Evolutionary conservation across 1,140 invertebrate genomes (phyloP).

Genomic region (Penaeus japonicus): DNA sequence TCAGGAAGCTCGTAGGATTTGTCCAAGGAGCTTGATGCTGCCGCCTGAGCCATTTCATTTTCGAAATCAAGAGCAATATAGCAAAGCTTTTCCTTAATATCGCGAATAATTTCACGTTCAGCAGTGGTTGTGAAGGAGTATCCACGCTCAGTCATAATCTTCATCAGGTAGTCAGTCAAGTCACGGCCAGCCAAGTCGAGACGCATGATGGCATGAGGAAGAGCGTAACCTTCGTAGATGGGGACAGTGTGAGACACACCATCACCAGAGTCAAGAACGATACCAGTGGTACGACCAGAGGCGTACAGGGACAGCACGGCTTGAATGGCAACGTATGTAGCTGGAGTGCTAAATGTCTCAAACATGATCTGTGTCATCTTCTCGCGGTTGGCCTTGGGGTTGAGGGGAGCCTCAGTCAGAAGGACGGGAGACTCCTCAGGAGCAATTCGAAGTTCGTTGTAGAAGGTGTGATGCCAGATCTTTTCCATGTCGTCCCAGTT

Average conservation of each 20-base stretch:
- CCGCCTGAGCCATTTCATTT: too few relatives aligned
- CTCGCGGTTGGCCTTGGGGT: slow-evolving; percentile 86
- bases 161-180: slow-evolving; percentile 89
- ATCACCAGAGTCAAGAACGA: slow-evolving; percentile 90
- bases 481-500: slow-evolving; percentile 99
- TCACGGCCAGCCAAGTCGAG: slow-evolving; percentile 88
- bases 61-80: slow-evolving; percentile 75
- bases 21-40: too few relatives aligned
- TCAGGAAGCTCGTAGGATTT: too few relatives aligned
- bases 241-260: slow-evolving; percentile 94
- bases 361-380: slow-evolving; percentile 71
- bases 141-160: slow-evolving; percentile 84
- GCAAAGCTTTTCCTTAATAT: slow-evolving; percentile 92
- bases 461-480: slow-evolving; percentile 95
- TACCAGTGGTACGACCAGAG: slow-evolving; percentile 93
- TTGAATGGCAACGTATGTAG: slow-evolving; percentile 83
- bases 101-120: slow-evolving; percentile 88
- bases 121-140: slow-evolving; percentile 69
- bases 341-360: slow-evolving; percentile 65
- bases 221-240: slow-evolving; percentile 89
- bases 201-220: slow-evolving; percentile 87
- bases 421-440: slow-evolving; percentile 74
- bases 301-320: slow-evolving; percentile 90
- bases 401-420: slow-evolving; percentile 89
- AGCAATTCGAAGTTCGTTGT: slow-evolving; percentile 87